Conservation (phyloP, 2,888 invertebrate genomes). For the Doris montereyensis region DNA sequence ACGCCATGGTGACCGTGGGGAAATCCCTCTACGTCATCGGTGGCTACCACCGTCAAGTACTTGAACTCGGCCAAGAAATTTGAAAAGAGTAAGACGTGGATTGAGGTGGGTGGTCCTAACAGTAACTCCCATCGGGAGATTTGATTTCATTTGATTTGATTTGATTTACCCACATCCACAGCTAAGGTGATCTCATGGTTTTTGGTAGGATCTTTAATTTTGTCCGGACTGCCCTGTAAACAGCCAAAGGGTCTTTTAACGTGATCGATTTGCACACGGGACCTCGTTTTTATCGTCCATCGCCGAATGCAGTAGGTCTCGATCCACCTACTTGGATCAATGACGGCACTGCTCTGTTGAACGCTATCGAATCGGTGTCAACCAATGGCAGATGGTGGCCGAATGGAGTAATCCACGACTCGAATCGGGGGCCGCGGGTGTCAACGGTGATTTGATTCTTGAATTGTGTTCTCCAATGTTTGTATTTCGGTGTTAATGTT, state of each 20-base stretch:
- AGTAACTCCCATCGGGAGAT: not conserved
- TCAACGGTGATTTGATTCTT: conserved; percentile 75
- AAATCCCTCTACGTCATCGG: conserved; percentile 74
- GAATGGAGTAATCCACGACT: conserved; percentile 85
- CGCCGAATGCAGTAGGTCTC: not conserved
- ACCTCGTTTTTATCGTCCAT: not conserved
- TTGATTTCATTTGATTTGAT: not conserved
- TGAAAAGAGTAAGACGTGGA: conserved; percentile 70
- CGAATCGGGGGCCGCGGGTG: conserved; percentile 83
- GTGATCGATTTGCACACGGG: too few relatives aligned
- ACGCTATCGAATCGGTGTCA: conserved; percentile 85
- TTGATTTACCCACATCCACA: too few relatives aligned
- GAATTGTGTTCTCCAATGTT: too few relatives aligned
- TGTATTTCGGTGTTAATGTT: not conserved
- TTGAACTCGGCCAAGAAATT: conserved; percentile 71
- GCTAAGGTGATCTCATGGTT: too few relatives aligned
- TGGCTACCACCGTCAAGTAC: conserved; percentile 74
- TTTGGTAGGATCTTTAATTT: too few relatives aligned
- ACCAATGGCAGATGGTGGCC: conserved; percentile 86
- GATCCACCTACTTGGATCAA: not conserved
- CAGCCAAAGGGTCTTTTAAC: too few relatives aligned
- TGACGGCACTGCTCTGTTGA: conserved; percentile 91
- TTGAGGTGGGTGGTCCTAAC: conserved; percentile 47
- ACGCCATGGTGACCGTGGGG: conserved; percentile 77
- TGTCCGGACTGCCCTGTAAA: too few relatives aligned